Base-by-base conservation (phyloP, 2,797 vertebrate species). In the Danio kyathit region DNA sequence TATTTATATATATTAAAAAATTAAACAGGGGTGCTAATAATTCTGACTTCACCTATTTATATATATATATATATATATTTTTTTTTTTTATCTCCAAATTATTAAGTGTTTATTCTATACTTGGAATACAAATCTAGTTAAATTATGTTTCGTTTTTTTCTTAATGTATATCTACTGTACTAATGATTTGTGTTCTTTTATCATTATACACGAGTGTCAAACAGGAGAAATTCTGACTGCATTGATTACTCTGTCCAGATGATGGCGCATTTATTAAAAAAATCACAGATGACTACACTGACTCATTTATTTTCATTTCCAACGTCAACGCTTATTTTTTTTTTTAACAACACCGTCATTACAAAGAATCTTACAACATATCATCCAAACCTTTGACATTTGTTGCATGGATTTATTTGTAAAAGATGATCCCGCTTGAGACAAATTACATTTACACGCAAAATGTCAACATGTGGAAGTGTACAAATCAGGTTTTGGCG, bases 221-320 rank as follows among this genome's bases (percentile, higher is more conserved):
- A 29, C 2, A 61, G 38, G 38, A 14, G 44, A 7, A 43, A 6
- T 65, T 0, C 5, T 44, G 43, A 49, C n/a, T 48, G 44, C 7
- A 8, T 5, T 13, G 6, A 21, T 46, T 21, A 6, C 21, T 7
- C 13, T 51, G 14, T 40, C 46, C 48, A 52, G 66, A 40, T 12
- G 21, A 38, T 17, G 67, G 67, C 16, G 29, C 29, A 40, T 48
- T 52, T 70, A 70, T 52, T 29, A 40, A 52, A 52, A 3, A 63
- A 38, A 29, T 70, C 49, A 17, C 7, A n/a, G 46, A 8, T 69
- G 8, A 56, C 0, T 49, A 41, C 10, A 54, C 14, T 54, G 10
- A 54, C n/a, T 7, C 9, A 19, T 72, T 72, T 72, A 72, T 52
- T 70, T 54, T 12, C 16, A 54, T 70, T 52, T 70, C 29, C 43